These are phyloP conservation scores for Nycteola revayana DNA, from an alignment of 2,888 invertebrate species.

Conservation along the genomic window DNA sequence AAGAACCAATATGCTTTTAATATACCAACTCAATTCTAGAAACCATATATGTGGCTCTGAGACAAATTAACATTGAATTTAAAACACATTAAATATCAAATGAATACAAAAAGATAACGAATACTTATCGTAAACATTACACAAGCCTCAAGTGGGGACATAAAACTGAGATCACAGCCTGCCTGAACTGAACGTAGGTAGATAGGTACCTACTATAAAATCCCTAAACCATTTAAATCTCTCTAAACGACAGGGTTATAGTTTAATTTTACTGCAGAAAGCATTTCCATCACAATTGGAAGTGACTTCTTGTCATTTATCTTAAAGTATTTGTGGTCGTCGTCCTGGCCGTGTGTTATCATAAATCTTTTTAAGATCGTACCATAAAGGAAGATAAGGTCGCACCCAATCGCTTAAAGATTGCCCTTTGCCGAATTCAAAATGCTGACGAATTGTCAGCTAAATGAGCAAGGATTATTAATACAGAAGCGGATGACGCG, in stretches of 20 bases:
- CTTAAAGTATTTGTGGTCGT: conserved; percentile 76
- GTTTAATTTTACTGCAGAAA: conserved; percentile 82
- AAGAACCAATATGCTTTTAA: conserved; percentile 12
- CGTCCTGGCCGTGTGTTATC: conserved; percentile 77
- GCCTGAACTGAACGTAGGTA: conserved; percentile 54
- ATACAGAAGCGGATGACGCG: conserved; percentile 25
- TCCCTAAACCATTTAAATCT: conserved; percentile 74
- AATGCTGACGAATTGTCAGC: conserved; percentile 75
- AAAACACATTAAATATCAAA: conserved; percentile 24
- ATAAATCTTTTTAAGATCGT: conserved; percentile 81
- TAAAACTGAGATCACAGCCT: conserved; percentile 57
- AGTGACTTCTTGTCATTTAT: conserved; percentile 81
- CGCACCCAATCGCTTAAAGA: conserved; percentile 75
- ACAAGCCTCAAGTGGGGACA: conserved; percentile 49
- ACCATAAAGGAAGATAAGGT: conserved; percentile 80
- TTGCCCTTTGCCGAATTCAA: conserved; percentile 70
- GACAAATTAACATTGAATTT: conserved; percentile 26
- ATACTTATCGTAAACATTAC: conserved; percentile 36
- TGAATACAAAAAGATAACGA: conserved; percentile 25
- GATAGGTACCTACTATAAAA: conserved; percentile 69
- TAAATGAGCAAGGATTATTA: conserved; percentile 38
- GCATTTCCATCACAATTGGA: conserved; percentile 81
- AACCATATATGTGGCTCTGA: conserved; percentile 12
- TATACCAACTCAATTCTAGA: conserved; percentile 13
- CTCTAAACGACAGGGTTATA: conserved; percentile 78